Evolutionary conservation across 1,140 invertebrate genomes (phyloP).

Genomic region (Anthonomus grandis): DNA sequence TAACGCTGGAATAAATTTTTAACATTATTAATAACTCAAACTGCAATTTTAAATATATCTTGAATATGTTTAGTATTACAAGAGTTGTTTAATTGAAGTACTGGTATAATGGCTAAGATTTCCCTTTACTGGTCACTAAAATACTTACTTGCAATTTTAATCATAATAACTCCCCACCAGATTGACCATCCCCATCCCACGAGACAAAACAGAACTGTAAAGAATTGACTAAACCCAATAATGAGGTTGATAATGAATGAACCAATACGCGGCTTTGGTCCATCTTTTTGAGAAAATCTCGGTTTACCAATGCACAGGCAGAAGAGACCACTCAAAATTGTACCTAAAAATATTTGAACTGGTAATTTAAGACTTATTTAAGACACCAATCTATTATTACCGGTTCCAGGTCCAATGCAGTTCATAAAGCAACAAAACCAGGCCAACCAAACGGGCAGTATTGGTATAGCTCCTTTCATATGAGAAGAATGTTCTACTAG

Average conservation of each 20-base stretch:
- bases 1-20: too few relatives aligned
- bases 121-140: too few relatives aligned
- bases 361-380: not conserved
- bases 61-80: too few relatives aligned
- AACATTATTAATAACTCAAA: too few relatives aligned
- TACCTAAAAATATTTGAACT: slow-evolving; percentile 59
- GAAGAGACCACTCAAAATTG: slow-evolving; percentile 79
- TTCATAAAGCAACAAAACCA: slow-evolving; percentile 85
- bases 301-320: slow-evolving; percentile 87
- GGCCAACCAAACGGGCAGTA: slow-evolving; percentile 77
- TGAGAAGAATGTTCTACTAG: slow-evolving; percentile 76
- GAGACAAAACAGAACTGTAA: slow-evolving; percentile 90
- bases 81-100: too few relatives aligned
- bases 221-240: slow-evolving; percentile 81
- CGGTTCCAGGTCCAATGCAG: slow-evolving; percentile 78
- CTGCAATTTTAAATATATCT: too few relatives aligned
- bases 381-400: slow-evolving; percentile 51
- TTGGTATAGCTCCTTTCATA: slow-evolving; percentile 86
- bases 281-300: slow-evolving; percentile 73
- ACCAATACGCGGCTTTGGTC: slow-evolving; percentile 66
- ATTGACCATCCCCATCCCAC: slow-evolving; percentile 98
- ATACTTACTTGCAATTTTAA: slow-evolving; percentile 69
- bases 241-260: slow-evolving; percentile 79
- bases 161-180: slow-evolving; percentile 91
- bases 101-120: too few relatives aligned